Evolutionary conservation across 1,140 invertebrate species (phyloP).

Genomic region (Sycobia sp.): DNA sequence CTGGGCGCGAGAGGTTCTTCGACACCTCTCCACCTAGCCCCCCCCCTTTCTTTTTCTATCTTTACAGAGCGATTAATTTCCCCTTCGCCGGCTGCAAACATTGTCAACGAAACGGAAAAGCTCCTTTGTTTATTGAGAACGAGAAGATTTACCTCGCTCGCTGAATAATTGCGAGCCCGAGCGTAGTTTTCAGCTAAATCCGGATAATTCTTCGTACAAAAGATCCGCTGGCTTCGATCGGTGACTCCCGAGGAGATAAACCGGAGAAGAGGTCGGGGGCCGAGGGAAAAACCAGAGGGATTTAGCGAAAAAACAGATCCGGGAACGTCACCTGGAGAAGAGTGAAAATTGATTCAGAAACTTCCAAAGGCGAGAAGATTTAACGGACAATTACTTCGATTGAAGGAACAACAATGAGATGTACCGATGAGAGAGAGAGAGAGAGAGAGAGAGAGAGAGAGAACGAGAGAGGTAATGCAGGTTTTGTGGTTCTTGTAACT

Average conservation of each 20-base stretch:
- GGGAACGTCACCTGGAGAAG: neutral
- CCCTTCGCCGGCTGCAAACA: no score
- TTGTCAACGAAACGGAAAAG: no score
- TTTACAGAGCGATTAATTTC: no score
- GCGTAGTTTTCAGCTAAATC: neutral
- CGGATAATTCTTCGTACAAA: constrained; percentile 13
- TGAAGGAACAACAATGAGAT: no score
- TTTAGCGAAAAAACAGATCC: constrained; percentile 9
- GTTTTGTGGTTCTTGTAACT: no score
- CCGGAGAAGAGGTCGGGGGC: neutral
- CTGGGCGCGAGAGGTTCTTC: no score
- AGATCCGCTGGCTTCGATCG: neutral
- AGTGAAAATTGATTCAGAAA: constrained; percentile 45
- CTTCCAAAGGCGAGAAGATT: constrained; percentile 41
- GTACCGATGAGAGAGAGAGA: no score
- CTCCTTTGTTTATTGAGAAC: no score
- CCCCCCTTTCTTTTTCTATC: no score
- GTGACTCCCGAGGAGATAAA: neutral
- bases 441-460: no score
- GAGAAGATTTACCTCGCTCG: no score
- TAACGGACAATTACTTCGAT: constrained; percentile 53
- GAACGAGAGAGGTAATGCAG: constrained; percentile 13
- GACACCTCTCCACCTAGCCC: no score
- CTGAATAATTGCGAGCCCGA: neutral
- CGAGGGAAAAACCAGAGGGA: constrained; percentile 4